Base-by-base conservation (phyloP, 2,797 vertebrate genomes). In the Alcedo quadribrachys region DNA sequence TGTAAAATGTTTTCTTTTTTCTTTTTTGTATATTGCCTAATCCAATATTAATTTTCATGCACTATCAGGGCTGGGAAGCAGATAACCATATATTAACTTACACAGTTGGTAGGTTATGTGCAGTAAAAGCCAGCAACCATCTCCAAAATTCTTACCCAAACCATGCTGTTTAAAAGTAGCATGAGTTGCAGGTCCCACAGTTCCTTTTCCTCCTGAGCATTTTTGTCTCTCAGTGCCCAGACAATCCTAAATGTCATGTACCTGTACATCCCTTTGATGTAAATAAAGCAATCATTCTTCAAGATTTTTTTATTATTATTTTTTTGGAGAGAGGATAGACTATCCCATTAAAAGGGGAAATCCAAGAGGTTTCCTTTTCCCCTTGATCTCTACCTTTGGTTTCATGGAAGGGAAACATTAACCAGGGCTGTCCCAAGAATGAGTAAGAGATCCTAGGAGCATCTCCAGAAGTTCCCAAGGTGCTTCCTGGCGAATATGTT, bases 391-490 rank as follows among this genome's bases (percentile, higher is more conserved):
- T 63, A 27, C 69, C 45, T 87, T 87, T 80, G 24, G 66, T 95
- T 94, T 89, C 27, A 43, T 13, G 50, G 50, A n/a, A 73, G 76
- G 17, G 48, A 81, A 91, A 79, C 19, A 20, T 77, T 90, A 94
- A 76, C 53, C 20, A 71, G 33, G 43, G 57, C 86, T 93, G 50
- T 94, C 87, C 75, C 32, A 86, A 81, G 80, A 94, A 94, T 66
- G 90, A 94, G 83, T 90, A 94, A 95, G 91, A 94, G 70, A 63
- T 86, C 85, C 43, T 51, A 83, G 91, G 85, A 95, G 15, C 30
- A 80, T 90, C 79, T 91, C 75, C 55, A 81, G 94, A 86, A 94
- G 96, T 96, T 97, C 91, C 91, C 90, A 37, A 84, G 87, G 63
- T 30, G 58, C 48, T 76, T 21, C 48, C 40, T 93, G 90, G 82